phyloP scores from a whole-genome alignment of 1,140 invertebrate species.

The Liolophura sinensis region DNA sequence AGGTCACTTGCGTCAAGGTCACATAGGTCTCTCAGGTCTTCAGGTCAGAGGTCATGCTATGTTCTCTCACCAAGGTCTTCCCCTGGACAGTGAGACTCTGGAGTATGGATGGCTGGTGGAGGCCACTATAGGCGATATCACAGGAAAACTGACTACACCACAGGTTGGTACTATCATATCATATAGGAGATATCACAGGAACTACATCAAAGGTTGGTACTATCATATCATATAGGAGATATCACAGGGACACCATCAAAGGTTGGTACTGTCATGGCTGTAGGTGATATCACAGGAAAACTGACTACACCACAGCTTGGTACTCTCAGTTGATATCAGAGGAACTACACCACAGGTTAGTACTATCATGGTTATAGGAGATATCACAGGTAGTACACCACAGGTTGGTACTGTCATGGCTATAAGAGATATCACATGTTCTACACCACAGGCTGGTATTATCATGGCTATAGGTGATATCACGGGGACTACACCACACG shows the following conservation, averaged over 20 bases:
- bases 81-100: conserved; percentile 88
- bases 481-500: too few relatives aligned
- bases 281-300: conserved; percentile 65
- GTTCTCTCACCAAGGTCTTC: conserved; percentile 90
- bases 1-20: conserved; percentile 82
- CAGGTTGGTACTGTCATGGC: too few relatives aligned
- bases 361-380: too few relatives aligned
- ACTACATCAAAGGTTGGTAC: too few relatives aligned
- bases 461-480: too few relatives aligned
- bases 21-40: conserved; percentile 85
- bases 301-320: conserved; percentile 61
- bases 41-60: conserved; percentile 91
- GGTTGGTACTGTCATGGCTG: too few relatives aligned
- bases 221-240: too few relatives aligned
- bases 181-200: too few relatives aligned
- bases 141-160: conserved; percentile 62
- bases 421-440: conserved; percentile 65
- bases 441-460: conserved; percentile 62
- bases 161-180: conserved; percentile 58
- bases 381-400: too few relatives aligned
- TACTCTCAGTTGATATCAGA: too few relatives aligned
- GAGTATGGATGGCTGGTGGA: conserved; percentile 92
- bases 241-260: too few relatives aligned
- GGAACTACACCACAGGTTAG: too few relatives aligned
- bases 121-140: conserved; percentile 64